Evolutionary conservation across 1,140 invertebrate genomes (phyloP).

Genomic region (Temnothorax longispinosus): DNA sequence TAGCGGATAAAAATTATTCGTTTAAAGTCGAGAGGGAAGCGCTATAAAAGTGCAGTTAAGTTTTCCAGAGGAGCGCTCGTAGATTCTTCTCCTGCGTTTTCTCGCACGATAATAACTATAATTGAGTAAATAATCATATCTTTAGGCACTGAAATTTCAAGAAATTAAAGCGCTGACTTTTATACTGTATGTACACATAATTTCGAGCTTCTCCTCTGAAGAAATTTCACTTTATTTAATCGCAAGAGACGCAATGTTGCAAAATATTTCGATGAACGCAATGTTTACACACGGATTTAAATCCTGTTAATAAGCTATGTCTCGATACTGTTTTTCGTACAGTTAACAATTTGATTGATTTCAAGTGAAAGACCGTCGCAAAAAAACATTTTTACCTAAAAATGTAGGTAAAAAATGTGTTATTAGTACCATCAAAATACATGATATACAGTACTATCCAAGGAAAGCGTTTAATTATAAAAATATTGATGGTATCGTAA

Average conservation of each 20-base stretch:
- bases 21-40: slow-evolving; percentile 74
- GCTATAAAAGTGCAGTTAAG: slow-evolving; percentile 80
- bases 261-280: neutral
- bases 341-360: neutral
- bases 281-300: neutral
- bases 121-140: slow-evolving; percentile 75
- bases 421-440: neutral
- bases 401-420: neutral
- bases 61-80: slow-evolving; percentile 62
- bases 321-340: neutral
- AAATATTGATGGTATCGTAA: neutral
- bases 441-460: neutral
- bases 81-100: slow-evolving; percentile 35
- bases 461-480: neutral
- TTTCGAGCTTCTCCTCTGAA: neutral
- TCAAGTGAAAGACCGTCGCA: neutral
- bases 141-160: slow-evolving; percentile 24
- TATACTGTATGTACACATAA: slow-evolving; percentile 5
- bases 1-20: slow-evolving; percentile 81
- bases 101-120: slow-evolving; percentile 74
- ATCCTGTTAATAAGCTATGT: neutral
- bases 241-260: neutral
- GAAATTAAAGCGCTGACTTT: slow-evolving; percentile 51
- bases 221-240: slow-evolving; percentile 1
- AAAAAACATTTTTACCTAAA: neutral